Base-by-base conservation (phyloP, 2,797 vertebrate species). In the Lindbergichthys nudifrons region DNA sequence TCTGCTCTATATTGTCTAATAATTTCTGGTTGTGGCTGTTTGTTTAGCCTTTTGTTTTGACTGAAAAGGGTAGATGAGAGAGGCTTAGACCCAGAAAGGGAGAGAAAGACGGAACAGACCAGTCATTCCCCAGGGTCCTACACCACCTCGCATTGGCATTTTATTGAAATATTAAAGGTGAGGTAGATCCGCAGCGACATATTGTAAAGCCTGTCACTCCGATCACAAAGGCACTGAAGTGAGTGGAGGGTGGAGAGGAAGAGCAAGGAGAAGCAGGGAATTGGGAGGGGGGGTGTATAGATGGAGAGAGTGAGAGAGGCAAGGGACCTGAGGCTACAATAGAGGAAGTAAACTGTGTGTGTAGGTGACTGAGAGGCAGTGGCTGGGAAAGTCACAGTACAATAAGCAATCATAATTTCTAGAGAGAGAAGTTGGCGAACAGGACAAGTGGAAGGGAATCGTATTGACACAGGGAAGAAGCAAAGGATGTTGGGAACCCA, bases 131-230 rank as follows among this genome's bases (percentile, higher is more conserved):
- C 36, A 52, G 87, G 89, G 88, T 92, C 77, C 30, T 13, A 90
- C 89, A 77, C 82, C 82, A 78, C 80, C 90, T 93, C 91, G 87
- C 89, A 89, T 88, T 93, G 93, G 90, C 89, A 94, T 95, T 95
- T 95, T 89, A 92, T 89, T 93, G 92, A 95, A 96, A 96, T 95
- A 96, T 95, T 96, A 95, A 96, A 94, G 90, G 88, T 92, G 94
- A 95, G 92, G 92, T 80, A 93, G 86, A 95, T 94, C 93, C 82
- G 63, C 89, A 81, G 89, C 61, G 90, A 93, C 92, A 91, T 81
- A 87, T 85, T 93, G 91, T 91, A 93, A 94, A 95, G 92, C 76
- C 94, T 94, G 93, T 93, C 93, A 94, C 83, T 84, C 82, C 91
- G 82, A 95, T 96, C 93, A 95, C 80, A 92, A 89, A 94, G 80